Conservation (phyloP, 2,888 invertebrate species). For the Callimorpha dominula region DNA sequence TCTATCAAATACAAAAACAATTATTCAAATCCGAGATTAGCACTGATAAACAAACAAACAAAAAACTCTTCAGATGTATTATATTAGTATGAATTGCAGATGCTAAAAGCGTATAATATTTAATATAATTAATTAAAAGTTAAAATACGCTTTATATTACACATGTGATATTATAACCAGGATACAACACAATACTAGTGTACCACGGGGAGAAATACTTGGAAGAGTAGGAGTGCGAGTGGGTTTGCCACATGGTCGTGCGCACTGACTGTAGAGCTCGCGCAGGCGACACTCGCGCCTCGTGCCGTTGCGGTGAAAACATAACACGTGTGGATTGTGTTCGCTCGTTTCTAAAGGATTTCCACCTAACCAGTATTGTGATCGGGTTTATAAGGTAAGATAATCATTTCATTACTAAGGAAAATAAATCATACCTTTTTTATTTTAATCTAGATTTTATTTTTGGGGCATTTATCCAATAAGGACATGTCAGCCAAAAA, state of each 20-base stretch:
- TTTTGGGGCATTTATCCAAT: too few species aligned
- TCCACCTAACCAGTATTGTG: constrained; percentile 21
- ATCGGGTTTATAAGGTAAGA: constrained; percentile 37
- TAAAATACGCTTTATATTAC: neutral
- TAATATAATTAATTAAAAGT: too few species aligned
- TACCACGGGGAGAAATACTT: constrained; percentile 33
- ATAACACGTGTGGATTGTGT: constrained; percentile 56
- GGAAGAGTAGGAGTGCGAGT: constrained; percentile 48
- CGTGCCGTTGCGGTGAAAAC: constrained; percentile 59
- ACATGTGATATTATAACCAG: constrained; percentile 29
- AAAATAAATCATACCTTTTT: neutral
- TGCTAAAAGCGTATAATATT: too few species aligned
- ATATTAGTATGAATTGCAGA: too few species aligned
- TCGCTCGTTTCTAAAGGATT: constrained; percentile 43
- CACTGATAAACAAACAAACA: too few species aligned
- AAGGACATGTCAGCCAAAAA: too few species aligned
- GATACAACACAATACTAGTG: constrained; percentile 26
- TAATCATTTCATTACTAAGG: neutral
- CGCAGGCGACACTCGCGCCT: constrained; percentile 64
- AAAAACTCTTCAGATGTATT: too few species aligned
- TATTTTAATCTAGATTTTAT: too few species aligned
- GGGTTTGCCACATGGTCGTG: constrained; percentile 41
- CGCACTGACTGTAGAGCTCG: constrained; percentile 71
- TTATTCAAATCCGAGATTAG: too few species aligned
- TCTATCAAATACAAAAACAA: too few species aligned